Conservation (phyloP, 2,888 invertebrate species). For the Xestia sexstrigata region DNA sequence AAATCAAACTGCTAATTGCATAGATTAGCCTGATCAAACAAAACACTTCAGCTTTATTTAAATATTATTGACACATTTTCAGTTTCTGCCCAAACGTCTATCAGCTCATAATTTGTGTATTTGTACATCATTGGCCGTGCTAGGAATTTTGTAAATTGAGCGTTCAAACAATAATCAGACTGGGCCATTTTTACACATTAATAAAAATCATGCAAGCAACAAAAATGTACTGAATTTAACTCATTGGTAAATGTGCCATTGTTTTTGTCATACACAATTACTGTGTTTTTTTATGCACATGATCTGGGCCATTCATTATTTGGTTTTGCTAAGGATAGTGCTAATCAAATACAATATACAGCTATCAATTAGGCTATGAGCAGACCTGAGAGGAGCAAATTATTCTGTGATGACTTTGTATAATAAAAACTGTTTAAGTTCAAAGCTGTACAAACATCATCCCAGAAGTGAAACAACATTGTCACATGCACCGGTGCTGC, state of each 20-base stretch:
- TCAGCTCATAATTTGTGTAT: neutral
- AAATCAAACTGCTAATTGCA: neutral
- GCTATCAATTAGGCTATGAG: neutral
- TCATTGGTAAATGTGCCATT: conserved; percentile 2
- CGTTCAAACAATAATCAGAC: neutral
- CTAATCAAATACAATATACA: neutral
- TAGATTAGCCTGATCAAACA: neutral
- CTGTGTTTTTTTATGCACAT: neutral
- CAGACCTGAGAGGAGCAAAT: neutral
- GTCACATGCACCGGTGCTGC: neutral
- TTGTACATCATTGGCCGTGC: neutral
- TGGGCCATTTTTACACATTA: neutral
- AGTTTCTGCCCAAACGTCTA: neutral
- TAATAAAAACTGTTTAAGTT: conserved; percentile 3
- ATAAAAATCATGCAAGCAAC: neutral
- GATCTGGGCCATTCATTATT: neutral
- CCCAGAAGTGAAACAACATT: neutral
- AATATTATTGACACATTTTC: neutral
- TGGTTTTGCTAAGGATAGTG: neutral
- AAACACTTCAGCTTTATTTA: neutral
- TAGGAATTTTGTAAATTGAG: neutral
- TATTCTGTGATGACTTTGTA: neutral
- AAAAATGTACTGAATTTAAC: neutral
- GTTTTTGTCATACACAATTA: neutral
- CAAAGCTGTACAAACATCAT: neutral